Percentiles rank a stretch among this genome's conserved stretches.
Conservation (phyloP, 2,888 invertebrate species). For the Listrodromus nycthemerus region DNA sequence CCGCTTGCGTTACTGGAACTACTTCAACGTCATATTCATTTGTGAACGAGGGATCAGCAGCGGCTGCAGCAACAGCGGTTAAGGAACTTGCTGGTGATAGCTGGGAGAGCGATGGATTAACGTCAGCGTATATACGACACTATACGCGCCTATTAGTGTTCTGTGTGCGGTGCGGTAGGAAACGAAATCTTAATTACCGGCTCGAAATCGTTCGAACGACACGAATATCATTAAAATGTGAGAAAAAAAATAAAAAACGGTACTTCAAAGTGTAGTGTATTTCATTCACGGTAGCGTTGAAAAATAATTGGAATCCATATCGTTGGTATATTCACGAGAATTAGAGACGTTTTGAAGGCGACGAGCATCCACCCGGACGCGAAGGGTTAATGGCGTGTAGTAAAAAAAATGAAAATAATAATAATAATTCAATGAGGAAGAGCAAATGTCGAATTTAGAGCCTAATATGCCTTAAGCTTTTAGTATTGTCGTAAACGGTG, state of each 20-base stretch:
- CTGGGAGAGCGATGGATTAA: slow-evolving; percentile 26
- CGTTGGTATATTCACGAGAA: no score
- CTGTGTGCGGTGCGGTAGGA: not conserved
- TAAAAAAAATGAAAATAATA: not conserved
- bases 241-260: not conserved
- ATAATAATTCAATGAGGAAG: not conserved
- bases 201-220: not conserved
- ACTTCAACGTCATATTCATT: slow-evolving; percentile 29
- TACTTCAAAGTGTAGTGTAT: not conserved
- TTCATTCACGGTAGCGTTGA: not conserved
- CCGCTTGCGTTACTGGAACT: slow-evolving; percentile 6
- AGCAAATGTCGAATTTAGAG: not conserved
- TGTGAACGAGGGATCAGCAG: slow-evolving; percentile 8
- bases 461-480: not conserved
- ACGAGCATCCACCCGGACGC: no score
- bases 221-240: not conserved
- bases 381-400: no score
- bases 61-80: slow-evolving; percentile 23
- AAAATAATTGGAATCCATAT: not conserved
- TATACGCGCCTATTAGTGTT: not conserved
- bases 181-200: not conserved
- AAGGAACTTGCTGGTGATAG: slow-evolving; percentile 10
- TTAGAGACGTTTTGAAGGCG: no score
- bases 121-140: not conserved
- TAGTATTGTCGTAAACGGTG: not conserved